phyloP scores from a whole-genome alignment of 2,113 vertebrate genomes.

The Terrapene triunguis region DNA sequence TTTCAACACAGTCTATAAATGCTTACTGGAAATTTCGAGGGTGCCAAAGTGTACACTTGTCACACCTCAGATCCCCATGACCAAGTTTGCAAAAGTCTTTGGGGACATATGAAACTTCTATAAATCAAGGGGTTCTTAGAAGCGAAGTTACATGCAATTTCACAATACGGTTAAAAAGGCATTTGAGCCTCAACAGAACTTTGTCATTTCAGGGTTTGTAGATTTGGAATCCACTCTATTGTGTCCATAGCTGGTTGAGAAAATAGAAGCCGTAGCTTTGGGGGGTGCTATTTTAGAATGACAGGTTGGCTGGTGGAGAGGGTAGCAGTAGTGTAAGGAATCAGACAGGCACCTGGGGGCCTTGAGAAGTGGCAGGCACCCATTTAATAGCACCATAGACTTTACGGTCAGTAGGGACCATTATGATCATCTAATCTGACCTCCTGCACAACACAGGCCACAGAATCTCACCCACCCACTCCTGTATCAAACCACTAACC shows the following conservation, averaged over 20 bases:
- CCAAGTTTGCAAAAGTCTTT: background rate
- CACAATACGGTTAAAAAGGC: accelerated
- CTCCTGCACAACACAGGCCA: too few species aligned
- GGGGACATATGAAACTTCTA: background rate
- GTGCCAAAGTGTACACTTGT: background rate
- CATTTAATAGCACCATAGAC: background rate
- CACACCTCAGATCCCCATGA: background rate
- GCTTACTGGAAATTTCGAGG: background rate
- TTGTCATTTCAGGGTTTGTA: background rate
- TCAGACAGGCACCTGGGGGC: accelerated
- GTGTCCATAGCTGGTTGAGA: background rate
- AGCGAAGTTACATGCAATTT: background rate
- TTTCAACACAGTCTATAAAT: background rate
- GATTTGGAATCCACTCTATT: background rate
- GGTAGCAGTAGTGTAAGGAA: background rate
- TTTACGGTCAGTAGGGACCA: too few species aligned
- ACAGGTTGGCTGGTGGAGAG: background rate
- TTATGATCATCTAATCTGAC: too few species aligned
- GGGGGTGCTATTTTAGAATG: background rate
- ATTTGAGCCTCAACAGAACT: background rate
- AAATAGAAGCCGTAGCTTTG: background rate
- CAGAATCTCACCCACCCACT: too few species aligned
- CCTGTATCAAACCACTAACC: too few species aligned
- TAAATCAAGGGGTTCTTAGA: background rate
- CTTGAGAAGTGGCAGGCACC: background rate